Evolutionary conservation across 2,113 vertebrate genomes (phyloP).

Genomic region (Dicerorhinus sumatrensis): DNA sequence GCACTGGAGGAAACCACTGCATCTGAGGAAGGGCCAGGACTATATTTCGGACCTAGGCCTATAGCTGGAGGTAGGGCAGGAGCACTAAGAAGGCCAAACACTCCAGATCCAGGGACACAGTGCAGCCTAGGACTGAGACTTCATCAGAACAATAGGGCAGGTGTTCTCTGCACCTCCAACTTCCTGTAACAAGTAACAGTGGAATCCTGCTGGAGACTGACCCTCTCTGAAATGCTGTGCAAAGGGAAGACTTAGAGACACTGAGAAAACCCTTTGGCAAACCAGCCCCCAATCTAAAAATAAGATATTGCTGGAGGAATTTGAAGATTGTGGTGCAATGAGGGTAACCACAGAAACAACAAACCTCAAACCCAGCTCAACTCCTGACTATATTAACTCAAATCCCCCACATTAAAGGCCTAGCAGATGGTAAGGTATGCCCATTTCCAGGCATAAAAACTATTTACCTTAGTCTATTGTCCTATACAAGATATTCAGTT

Average conservation of each 20-base stretch:
- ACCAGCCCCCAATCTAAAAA: constrained; percentile 41
- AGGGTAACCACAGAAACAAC: constrained; percentile 66
- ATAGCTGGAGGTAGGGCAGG: neutral
- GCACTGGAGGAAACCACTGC: neutral
- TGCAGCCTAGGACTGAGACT: neutral
- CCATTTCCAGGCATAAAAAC: constrained; percentile 36
- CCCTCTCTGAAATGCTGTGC: neutral
- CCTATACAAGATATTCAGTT: neutral
- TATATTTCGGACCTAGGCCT: neutral
- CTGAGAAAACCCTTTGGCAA: constrained; percentile 9
- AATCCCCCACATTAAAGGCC: constrained; percentile 48
- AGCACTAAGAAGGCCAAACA: constrained; percentile 1
- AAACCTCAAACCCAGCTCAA: constrained; percentile 59
- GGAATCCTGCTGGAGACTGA: neutral
- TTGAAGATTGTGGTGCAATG: constrained; percentile 27
- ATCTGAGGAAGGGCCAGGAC: neutral
- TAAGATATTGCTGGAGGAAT: constrained; percentile 39
- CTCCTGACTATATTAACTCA: constrained; percentile 45
- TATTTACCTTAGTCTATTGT: neutral
- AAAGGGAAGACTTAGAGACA: constrained; percentile 1
- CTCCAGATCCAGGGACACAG: neutral
- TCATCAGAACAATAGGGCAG: neutral
- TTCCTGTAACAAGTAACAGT: neutral
- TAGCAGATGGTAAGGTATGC: neutral
- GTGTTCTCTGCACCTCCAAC: neutral